Percentiles rank a stretch among this genome's conserved stretches.
These are phyloP conservation scores for Austrolebias charrua DNA, from an alignment of 2,797 vertebrate genomes.

Conservation along the genomic window DNA sequence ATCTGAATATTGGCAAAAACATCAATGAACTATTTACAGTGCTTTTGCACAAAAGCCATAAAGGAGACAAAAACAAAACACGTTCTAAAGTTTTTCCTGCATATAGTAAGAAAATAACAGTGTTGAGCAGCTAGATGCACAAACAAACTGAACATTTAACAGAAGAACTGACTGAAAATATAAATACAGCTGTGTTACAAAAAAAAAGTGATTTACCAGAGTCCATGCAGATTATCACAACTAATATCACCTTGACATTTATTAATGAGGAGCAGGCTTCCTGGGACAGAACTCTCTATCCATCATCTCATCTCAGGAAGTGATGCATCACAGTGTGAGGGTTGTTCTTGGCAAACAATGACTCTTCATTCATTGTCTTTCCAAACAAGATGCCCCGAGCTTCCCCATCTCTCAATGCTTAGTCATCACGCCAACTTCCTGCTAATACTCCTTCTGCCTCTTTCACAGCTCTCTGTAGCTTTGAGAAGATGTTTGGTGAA, in stretches of 20 bases:
- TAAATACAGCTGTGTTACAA: not conserved
- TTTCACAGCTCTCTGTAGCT: constrained; percentile 46
- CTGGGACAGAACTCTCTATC: not conserved
- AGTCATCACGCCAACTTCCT: constrained; percentile 64
- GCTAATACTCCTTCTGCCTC: constrained; percentile 46
- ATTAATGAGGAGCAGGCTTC: constrained; percentile 5
- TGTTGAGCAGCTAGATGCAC: not conserved
- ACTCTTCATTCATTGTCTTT: constrained; percentile 55
- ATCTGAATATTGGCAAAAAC: no score
- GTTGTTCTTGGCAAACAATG: constrained; percentile 46
- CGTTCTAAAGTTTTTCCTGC: not conserved
- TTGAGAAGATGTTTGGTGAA: constrained; percentile 47
- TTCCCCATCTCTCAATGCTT: constrained; percentile 50
- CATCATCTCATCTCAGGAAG: constrained; percentile 19
- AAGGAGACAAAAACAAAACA: not conserved
- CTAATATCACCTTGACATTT: not conserved
- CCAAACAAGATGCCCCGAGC: constrained; percentile 53
- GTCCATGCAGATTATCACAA: not conserved
- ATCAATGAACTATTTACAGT: no score
- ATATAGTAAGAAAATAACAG: not conserved
- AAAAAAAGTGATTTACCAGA: not conserved
- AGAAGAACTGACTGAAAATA: not conserved
- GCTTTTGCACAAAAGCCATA: not conserved
- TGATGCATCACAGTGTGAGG: constrained; percentile 26
- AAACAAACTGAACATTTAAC: not conserved